These are phyloP conservation scores for Hybognathus amarus DNA, from an alignment of 2,797 vertebrate species.

Conservation along the genomic window DNA sequence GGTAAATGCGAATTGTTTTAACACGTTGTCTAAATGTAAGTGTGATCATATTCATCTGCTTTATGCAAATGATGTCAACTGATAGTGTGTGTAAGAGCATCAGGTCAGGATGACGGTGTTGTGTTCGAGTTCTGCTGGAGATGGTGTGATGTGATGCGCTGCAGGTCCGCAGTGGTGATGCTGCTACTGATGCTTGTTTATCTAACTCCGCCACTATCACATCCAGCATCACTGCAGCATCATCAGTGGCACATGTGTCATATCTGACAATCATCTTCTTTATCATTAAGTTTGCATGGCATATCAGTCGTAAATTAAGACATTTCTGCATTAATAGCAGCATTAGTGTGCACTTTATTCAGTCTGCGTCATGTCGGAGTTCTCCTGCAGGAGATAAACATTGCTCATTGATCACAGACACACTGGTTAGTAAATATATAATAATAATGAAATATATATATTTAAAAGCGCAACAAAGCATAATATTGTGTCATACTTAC, in stretches of 20 bases:
- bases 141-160: conserved; percentile 41
- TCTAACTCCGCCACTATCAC: conserved; percentile 60
- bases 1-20: conserved; percentile 65
- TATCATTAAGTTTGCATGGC: not conserved
- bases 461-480: not conserved
- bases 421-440: not conserved
- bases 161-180: conserved; percentile 53
- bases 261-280: not conserved
- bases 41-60: not conserved
- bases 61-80: not conserved
- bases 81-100: not conserved
- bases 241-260: conserved; percentile 13
- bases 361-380: conserved; percentile 43
- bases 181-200: conserved; percentile 51
- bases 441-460: not conserved
- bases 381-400: not conserved
- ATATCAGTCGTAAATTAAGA: not conserved
- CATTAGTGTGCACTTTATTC: not conserved
- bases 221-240: conserved; percentile 64
- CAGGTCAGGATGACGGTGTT: not conserved
- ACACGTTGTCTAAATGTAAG: not conserved
- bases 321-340: not conserved
- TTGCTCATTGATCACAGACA: not conserved
- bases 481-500: not conserved
- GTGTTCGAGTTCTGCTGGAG: not conserved